Conservation (phyloP, 1,140 invertebrate species). For the Anoplophora glabripennis region DNA sequence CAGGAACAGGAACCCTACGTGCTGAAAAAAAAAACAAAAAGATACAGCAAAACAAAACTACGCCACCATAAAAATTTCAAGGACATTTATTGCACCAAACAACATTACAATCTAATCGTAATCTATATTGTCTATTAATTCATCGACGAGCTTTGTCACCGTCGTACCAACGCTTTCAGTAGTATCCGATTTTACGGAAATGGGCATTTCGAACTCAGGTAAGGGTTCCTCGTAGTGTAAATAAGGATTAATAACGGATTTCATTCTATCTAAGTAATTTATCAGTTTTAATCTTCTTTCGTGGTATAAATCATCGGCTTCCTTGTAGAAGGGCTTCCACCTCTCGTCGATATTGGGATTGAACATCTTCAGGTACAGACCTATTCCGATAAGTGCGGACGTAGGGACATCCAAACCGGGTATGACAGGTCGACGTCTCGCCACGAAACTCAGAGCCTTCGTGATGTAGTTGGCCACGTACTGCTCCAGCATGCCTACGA, state of each 20-base stretch:
- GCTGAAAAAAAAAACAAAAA: slow-evolving; percentile 51
- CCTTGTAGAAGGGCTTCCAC: slow-evolving; percentile 44
- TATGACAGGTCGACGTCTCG: slow-evolving; percentile 55
- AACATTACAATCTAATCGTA: slow-evolving; percentile 1
- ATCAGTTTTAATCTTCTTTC: slow-evolving; percentile 46
- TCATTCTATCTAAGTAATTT: slow-evolving; percentile 48
- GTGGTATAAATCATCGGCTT: slow-evolving; percentile 46
- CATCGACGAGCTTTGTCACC: slow-evolving; percentile 23
- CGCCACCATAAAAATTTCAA: slow-evolving; percentile 16
- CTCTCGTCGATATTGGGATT: slow-evolving; percentile 44
- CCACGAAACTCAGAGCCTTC: slow-evolving; percentile 51
- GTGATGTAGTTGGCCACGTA: slow-evolving; percentile 53
- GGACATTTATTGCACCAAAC: slow-evolving; percentile 3
- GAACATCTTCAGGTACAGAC: slow-evolving; percentile 54
- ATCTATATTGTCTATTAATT: slow-evolving; percentile 22
- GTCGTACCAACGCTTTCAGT: slow-evolving; percentile 21
- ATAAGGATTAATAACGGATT: slow-evolving; percentile 51
- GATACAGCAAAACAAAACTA: slow-evolving; percentile 21
- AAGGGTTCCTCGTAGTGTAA: slow-evolving; percentile 44
- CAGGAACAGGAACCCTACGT: slow-evolving; percentile 98
- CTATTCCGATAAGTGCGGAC: slow-evolving; percentile 55
- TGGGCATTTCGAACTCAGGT: slow-evolving; percentile 26
- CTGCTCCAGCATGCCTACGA: slow-evolving; percentile 58
- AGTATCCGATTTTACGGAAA: slow-evolving; percentile 10
- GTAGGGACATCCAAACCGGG: slow-evolving; percentile 51